These are phyloP conservation scores for Progne subis DNA, from an alignment of 2,113 vertebrate species.

Conservation along the genomic window DNA sequence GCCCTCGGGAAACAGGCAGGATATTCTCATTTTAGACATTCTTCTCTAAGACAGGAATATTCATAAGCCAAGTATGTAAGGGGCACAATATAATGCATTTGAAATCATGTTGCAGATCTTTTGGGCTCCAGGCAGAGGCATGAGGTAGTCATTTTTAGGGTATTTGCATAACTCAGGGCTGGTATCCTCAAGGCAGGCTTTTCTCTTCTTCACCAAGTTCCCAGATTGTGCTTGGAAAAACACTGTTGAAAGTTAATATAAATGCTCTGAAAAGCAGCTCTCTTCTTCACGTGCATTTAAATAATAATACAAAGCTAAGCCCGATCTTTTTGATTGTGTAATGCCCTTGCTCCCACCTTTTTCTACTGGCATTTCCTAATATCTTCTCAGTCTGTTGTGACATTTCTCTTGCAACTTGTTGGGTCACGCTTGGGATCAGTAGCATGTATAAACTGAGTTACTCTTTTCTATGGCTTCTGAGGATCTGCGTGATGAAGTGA, in stretches of 20 bases:
- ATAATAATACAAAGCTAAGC: background rate
- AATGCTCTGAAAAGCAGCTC: background rate
- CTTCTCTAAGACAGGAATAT: background rate
- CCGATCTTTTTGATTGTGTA: background rate
- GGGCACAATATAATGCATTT: background rate
- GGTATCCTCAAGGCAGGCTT: background rate
- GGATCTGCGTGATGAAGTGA: background rate
- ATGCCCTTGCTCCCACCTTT: rapidly evolving
- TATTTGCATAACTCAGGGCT: background rate
- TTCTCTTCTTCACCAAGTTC: background rate
- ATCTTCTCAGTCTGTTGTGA: background rate
- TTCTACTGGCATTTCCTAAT: background rate
- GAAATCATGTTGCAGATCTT: background rate
- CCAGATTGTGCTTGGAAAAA: background rate
- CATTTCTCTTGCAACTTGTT: background rate
- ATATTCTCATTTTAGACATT: background rate
- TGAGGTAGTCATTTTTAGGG: background rate
- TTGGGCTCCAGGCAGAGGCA: background rate
- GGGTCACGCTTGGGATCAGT: rapidly evolving
- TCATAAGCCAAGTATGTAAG: background rate
- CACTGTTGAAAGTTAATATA: background rate
- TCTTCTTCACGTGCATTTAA: background rate
- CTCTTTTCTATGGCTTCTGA: background rate
- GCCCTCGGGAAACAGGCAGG: background rate
- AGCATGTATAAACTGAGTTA: background rate